These are phyloP conservation scores for Mormyrops boulengeri DNA, from an alignment of 2,797 vertebrate genomes.

Conservation along the genomic window DNA sequence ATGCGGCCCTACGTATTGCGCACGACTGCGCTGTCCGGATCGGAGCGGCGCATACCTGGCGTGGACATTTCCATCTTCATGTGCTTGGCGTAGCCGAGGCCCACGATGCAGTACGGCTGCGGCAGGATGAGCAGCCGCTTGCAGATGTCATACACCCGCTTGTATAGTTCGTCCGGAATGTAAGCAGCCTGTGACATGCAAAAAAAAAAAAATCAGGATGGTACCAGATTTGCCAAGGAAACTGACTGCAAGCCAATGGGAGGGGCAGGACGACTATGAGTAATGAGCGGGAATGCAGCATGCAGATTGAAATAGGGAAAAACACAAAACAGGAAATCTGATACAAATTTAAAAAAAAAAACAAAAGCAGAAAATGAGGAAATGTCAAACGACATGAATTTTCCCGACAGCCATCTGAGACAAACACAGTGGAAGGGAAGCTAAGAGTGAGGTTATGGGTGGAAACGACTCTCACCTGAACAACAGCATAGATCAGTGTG, in stretches of 20 bases:
- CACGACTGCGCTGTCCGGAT: neutral
- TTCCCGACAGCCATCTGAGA: neutral
- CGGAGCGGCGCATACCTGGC: slow-evolving; percentile 63
- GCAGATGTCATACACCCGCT: slow-evolving; percentile 75
- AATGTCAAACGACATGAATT: neutral
- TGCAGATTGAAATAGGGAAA: neutral
- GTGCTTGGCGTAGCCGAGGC: slow-evolving; percentile 70
- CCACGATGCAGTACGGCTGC: slow-evolving; percentile 78
- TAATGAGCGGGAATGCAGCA: neutral
- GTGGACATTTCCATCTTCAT: slow-evolving; percentile 69
- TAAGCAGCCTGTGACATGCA: slow-evolving; percentile 63
- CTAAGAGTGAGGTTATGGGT: neutral
- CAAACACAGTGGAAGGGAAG: neutral
- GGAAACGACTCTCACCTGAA: slow-evolving; percentile 64
- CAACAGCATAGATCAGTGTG: slow-evolving; percentile 81
- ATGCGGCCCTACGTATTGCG: neutral
- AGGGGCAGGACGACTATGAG: neutral
- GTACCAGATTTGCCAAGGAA: neutral
- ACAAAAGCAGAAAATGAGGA: neutral
- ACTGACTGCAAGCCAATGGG: neutral
- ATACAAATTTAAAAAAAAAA: neutral
- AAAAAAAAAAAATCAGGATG: slow-evolving; percentile 1
- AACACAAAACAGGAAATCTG: neutral
- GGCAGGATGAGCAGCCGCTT: slow-evolving; percentile 79
- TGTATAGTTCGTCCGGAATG: slow-evolving; percentile 78